These are phyloP conservation scores for Drosophila mulleri DNA, from an alignment of 2,888 invertebrate genomes.

Conservation along the genomic window DNA sequence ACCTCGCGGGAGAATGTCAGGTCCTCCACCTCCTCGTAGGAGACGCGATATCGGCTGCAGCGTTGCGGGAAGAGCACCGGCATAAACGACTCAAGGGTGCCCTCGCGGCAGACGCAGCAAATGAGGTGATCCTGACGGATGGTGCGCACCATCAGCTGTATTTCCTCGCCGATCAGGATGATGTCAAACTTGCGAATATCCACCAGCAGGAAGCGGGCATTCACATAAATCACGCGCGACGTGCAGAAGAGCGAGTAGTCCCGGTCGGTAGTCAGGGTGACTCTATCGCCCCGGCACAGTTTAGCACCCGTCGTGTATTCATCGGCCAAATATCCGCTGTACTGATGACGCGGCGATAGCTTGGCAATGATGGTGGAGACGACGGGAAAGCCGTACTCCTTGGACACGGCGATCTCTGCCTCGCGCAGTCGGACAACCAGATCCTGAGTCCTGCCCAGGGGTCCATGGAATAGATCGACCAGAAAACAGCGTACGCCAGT, in stretches of 20 bases:
- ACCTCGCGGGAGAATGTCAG: conserved; percentile 79
- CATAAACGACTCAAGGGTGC: conserved; percentile 65
- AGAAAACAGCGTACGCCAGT: conserved; percentile 76
- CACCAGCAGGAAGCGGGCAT: conserved; percentile 73
- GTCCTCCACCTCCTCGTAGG: conserved; percentile 83
- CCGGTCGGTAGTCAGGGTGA: conserved; percentile 68
- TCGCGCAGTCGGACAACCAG: conserved; percentile 73
- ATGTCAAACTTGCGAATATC: conserved; percentile 73
- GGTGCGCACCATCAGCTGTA: conserved; percentile 69
- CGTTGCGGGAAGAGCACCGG: conserved; percentile 76
- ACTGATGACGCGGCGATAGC: conserved; percentile 78
- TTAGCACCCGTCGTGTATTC: background rate
- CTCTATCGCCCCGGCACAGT: conserved; percentile 40
- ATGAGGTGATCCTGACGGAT: conserved; percentile 35
- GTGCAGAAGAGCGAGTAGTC: conserved; percentile 56
- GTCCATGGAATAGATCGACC: conserved; percentile 76
- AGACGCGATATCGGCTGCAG: conserved; percentile 65
- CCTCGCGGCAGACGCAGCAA: conserved; percentile 70
- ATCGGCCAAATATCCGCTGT: conserved; percentile 63
- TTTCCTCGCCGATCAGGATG: conserved; percentile 73
- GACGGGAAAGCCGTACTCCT: conserved; percentile 71
- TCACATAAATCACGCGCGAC: conserved; percentile 68
- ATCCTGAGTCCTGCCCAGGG: conserved; percentile 64
- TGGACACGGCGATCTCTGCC: conserved; percentile 69
- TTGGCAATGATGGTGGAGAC: conserved; percentile 73